A percentile compares a stretch with the other conserved stretches of the same genome.
phyloP scores from a whole-genome alignment of 2,113 vertebrate species.

The Anoplopoma fimbria region DNA sequence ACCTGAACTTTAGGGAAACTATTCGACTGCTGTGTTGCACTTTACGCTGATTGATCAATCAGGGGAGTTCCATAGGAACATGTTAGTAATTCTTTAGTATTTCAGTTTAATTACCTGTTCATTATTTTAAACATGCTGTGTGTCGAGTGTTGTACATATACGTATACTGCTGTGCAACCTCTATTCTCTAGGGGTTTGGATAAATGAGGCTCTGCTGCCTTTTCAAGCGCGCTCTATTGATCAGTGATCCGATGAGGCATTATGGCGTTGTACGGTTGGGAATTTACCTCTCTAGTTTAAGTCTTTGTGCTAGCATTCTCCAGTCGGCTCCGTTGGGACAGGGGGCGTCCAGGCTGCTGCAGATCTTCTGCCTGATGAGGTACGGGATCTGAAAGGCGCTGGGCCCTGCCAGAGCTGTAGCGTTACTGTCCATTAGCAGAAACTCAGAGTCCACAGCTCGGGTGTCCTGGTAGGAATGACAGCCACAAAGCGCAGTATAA shows the following conservation, averaged over 20 bases:
- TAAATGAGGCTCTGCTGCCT: slow-evolving; percentile 24
- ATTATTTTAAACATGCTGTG: slow-evolving; percentile 31
- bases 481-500: neutral
- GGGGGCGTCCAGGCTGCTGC: slow-evolving; percentile 95
- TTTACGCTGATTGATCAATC: slow-evolving; percentile 17
- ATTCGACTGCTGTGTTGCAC: slow-evolving; percentile 21
- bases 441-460: slow-evolving; percentile 86
- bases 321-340: slow-evolving; percentile 94
- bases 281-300: slow-evolving; percentile 94
- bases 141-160: neutral
- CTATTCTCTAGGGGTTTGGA: slow-evolving; percentile 10
- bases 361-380: slow-evolving; percentile 99
- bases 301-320: slow-evolving; percentile 97
- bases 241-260: slow-evolving; percentile 36
- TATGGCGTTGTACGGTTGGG: neutral
- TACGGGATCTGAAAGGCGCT: slow-evolving; percentile 99
- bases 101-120: slow-evolving; percentile 23
- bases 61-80: neutral
- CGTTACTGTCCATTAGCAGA: slow-evolving; percentile 90
- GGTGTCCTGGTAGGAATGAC: slow-evolving; percentile 85
- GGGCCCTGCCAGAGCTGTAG: slow-evolving; percentile 95
- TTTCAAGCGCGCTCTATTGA: neutral
- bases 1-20: slow-evolving; percentile 51
- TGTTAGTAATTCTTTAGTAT: neutral
- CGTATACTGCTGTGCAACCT: neutral